phyloP scores from a whole-genome alignment of 2,888 invertebrate species.

The Meganola albula region DNA sequence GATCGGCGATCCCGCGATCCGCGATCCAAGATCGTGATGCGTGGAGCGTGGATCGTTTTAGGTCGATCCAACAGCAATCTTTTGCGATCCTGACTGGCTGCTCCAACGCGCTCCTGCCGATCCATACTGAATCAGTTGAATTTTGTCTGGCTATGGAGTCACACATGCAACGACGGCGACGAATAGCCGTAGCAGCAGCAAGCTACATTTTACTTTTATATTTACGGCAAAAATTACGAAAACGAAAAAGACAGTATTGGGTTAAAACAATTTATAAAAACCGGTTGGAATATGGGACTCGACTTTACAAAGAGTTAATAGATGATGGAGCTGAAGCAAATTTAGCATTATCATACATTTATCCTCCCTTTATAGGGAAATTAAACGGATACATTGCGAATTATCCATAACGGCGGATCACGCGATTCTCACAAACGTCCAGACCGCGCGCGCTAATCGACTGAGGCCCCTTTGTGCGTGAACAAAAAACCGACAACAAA shows the following conservation, averaged over 20 bases:
- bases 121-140: slow-evolving; percentile 17
- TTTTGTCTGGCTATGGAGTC: slow-evolving; percentile 15
- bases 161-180: slow-evolving; percentile 17
- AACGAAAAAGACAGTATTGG: slow-evolving; percentile 15
- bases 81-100: too few species aligned
- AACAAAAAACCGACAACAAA: slow-evolving; percentile 23
- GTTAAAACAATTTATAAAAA: slow-evolving; percentile 12
- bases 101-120: slow-evolving; percentile 10
- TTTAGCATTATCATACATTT: not conserved
- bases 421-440: slow-evolving; percentile 11
- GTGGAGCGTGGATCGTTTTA: too few species aligned
- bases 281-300: too few species aligned
- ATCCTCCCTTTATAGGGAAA: slow-evolving; percentile 20
- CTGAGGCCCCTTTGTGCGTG: slow-evolving; percentile 18
- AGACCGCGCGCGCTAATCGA: slow-evolving; percentile 3
- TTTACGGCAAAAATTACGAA: slow-evolving; percentile 14
- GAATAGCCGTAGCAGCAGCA: slow-evolving; percentile 17
- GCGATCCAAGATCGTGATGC: slow-evolving; percentile 24
- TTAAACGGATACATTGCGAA: slow-evolving; percentile 7
- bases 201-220: slow-evolving; percentile 16
- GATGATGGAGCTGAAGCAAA: too few species aligned
- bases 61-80: too few species aligned
- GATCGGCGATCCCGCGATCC: slow-evolving; percentile 19
- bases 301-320: too few species aligned
- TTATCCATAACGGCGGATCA: slow-evolving; percentile 9